phyloP scores from a whole-genome alignment of 2,797 vertebrate genomes.

The Gallinago solitaria region DNA sequence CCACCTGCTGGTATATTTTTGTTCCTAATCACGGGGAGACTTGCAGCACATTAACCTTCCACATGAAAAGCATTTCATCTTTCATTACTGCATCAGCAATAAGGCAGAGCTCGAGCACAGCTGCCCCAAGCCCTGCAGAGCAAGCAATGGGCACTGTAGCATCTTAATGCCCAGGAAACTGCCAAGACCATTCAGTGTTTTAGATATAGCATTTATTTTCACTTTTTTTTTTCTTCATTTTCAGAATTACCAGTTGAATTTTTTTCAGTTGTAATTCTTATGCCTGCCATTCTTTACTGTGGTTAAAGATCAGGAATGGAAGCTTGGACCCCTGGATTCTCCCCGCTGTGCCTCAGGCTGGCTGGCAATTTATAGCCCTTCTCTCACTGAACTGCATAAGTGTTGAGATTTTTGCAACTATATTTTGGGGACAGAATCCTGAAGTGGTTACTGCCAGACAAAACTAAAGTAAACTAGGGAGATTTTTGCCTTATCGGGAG shows the following conservation, averaged over 20 bases:
- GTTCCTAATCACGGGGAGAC: slow-evolving; percentile 57
- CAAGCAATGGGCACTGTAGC: background rate
- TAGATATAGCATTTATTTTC: background rate
- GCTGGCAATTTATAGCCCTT: slow-evolving; percentile 32
- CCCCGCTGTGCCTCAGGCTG: slow-evolving; percentile 39
- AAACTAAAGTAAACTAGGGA: background rate
- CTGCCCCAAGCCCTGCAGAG: background rate
- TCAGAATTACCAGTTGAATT: background rate
- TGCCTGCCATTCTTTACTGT: background rate
- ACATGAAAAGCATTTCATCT: slow-evolving; percentile 44
- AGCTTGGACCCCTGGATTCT: background rate
- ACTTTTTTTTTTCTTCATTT: background rate
- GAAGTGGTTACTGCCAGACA: slow-evolving; percentile 4
- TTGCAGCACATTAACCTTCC: slow-evolving; percentile 57
- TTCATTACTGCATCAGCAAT: background rate
- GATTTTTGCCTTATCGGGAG: background rate
- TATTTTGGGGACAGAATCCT: slow-evolving; percentile 9
- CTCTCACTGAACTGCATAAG: slow-evolving; percentile 28
- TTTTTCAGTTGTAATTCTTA: background rate
- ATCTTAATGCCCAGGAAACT: background rate
- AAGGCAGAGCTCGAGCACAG: background rate
- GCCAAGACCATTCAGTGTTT: background rate
- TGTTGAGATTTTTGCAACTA: slow-evolving; percentile 22
- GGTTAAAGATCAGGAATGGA: slow-evolving; percentile 1
- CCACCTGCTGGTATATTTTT: slow-evolving; percentile 69